phyloP scores from a whole-genome alignment of 2,888 invertebrate species.

The Mayetiola destructor region DNA sequence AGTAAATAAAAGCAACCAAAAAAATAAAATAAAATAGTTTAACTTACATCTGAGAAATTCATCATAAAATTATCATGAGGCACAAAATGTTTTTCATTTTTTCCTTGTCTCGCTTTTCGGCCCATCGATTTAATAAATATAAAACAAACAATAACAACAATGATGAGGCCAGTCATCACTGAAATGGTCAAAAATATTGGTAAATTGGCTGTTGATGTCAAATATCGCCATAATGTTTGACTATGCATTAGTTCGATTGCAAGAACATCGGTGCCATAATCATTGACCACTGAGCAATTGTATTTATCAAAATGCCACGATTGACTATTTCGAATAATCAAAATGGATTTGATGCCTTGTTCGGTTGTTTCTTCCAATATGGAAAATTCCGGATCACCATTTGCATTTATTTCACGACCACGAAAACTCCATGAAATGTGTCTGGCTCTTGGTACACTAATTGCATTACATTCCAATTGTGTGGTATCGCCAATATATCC shows the following conservation, averaged over 20 bases:
- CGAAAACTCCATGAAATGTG: constrained; percentile 78
- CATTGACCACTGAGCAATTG: constrained; percentile 86
- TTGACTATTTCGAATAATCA: constrained; percentile 75
- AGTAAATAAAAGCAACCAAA: neutral
- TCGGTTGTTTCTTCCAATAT: constrained; percentile 62
- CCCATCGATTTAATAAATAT: constrained; percentile 9
- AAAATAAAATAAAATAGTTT: neutral
- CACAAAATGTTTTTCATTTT: constrained; percentile 4
- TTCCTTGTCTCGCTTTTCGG: neutral
- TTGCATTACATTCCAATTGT: constrained; percentile 75
- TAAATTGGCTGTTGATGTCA: neutral
- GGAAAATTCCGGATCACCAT: constrained; percentile 57
- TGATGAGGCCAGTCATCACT: neutral
- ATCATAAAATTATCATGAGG: constrained; percentile 7
- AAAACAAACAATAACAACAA: constrained; percentile 5
- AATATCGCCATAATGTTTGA: neutral
- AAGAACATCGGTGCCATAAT: constrained; percentile 72
- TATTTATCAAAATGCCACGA: constrained; percentile 81
- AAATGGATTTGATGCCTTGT: constrained; percentile 66
- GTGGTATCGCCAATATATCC: constrained; percentile 68
- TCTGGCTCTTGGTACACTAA: constrained; percentile 78
- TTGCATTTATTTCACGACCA: constrained; percentile 62
- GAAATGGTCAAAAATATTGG: constrained; percentile 2
- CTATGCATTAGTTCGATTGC: constrained; percentile 65
- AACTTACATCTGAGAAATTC: constrained; percentile 6